phyloP scores from a whole-genome alignment of 2,888 invertebrate species.

The Ochropacha duplaris region DNA sequence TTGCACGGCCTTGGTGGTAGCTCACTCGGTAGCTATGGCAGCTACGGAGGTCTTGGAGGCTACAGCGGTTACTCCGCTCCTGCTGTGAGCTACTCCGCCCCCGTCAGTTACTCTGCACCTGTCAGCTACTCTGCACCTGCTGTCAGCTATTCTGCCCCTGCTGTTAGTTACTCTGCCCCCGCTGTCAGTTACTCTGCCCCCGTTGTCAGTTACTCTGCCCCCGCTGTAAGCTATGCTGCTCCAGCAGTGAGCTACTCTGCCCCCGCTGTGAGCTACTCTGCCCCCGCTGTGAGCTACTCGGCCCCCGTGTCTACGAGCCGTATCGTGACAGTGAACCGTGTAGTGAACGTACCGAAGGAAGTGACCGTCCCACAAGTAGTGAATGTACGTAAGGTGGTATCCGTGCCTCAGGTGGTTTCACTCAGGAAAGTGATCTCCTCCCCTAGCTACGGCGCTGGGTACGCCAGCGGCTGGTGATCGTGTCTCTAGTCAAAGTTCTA shows the following conservation, averaged over 20 bases:
- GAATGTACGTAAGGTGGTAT: conserved; percentile 42
- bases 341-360: conserved; percentile 36
- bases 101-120: conserved; percentile 8
- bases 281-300: background rate
- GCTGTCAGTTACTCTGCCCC: background rate
- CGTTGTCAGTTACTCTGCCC: background rate
- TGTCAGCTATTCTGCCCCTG: background rate
- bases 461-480: conserved; percentile 26
- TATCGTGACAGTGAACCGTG: conserved; percentile 39
- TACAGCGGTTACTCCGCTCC: background rate
- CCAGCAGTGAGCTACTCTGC: background rate
- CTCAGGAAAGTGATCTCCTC: conserved; percentile 47
- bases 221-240: conserved; percentile 6
- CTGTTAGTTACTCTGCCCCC: background rate
- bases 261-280: background rate
- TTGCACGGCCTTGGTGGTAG: conserved; percentile 20
- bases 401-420: conserved; percentile 48
- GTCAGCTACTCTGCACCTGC: conserved; percentile 2
- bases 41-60: conserved; percentile 10
- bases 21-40: conserved; percentile 18
- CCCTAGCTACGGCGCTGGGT: conserved; percentile 20
- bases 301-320: conserved; percentile 24
- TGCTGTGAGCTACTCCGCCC: conserved; percentile 12
- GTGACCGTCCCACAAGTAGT: conserved; percentile 42
- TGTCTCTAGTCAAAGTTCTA: conserved; percentile 12